Base-by-base conservation (phyloP, 2,888 invertebrate species). In the Balanococcus diminutus region DNA sequence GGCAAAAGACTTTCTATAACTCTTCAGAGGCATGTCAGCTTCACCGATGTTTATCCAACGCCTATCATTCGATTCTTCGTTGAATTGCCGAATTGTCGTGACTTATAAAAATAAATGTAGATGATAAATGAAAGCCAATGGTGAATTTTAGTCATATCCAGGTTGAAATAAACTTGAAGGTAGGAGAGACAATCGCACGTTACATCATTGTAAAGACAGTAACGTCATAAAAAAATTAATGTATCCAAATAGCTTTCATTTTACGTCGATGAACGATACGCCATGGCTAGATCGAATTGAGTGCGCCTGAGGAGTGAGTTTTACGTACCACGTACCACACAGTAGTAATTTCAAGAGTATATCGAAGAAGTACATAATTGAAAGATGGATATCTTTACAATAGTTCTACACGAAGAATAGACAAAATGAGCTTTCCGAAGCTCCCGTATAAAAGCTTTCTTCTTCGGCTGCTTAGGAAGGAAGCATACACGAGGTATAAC, bases 41-140 rank as follows among this genome's bases (percentile, higher is more conserved):
- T 67, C 61, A n/a, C 28, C 61, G 61, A 67, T 67, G 28, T 51
- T n/a, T 51, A 67, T 67, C 61, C 61, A 67, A 67, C 61, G 61
- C 61, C 61, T 67, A 28, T 67, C 28, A 67, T 67, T 67, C 28
- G 61, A 9, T 28, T 25, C 25, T 67, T 67, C 25, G 28, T 67
- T 75, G 32, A 75, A 36, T 67, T 32, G n/a, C 22, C 31, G 32
- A 75, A 75, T 32, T 11, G 75, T 75, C 75, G 75, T 75, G 75
- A 75, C 75, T 32, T 32, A 75, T 75, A 75, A 75, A n/a, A n/a
- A 32, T 32, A 16, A 32, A 25, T 32, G n/a, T 32, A 31, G 16
- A 75, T 75, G 75, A 75, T 75, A 75, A 75, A 75, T 75, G 75
- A 75, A 75, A 75, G 61, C 61, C 75, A 22, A 32, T 75, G 61